A percentile compares a stretch with the other conserved stretches of the same genome.
Evolutionary conservation across 2,797 vertebrate genomes (phyloP).

Genomic region (Betta splendens): DNA sequence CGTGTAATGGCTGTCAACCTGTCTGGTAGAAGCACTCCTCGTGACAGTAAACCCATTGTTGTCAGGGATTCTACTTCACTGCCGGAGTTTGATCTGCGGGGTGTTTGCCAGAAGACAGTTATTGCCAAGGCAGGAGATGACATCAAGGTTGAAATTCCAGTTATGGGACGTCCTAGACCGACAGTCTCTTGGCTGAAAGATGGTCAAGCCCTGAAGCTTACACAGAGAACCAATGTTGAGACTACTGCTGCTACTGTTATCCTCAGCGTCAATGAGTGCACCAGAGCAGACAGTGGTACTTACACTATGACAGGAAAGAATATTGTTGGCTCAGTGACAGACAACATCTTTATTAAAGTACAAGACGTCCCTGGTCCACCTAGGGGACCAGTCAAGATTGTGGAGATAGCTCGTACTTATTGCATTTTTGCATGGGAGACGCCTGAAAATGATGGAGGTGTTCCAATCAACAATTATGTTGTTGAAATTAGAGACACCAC

Average conservation of each 20-base stretch:
- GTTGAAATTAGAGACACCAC: conserved; percentile 95
- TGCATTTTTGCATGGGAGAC: conserved; percentile 93
- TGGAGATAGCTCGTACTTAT: conserved; percentile 92
- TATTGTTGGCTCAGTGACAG: conserved; percentile 92
- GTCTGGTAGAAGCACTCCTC: conserved; percentile 92
- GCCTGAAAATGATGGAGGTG: conserved; percentile 95
- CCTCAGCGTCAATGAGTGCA: conserved; percentile 90
- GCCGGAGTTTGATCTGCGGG: conserved; percentile 94
- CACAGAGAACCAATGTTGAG: conserved; percentile 91
- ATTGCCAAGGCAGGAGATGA: conserved; percentile 95
- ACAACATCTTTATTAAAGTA: conserved; percentile 90
- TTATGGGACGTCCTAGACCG: conserved; percentile 94
- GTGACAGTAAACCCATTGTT: conserved; percentile 89
- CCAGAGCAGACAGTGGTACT: conserved; percentile 88
- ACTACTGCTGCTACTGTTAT: conserved; percentile 89
- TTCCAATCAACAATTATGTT: conserved; percentile 95
- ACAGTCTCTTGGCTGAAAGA: conserved; percentile 95
- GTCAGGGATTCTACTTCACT: conserved; percentile 91
- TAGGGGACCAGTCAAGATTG: conserved; percentile 93
- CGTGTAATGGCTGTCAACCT: conserved; percentile 96
- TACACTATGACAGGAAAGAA: conserved; percentile 94
- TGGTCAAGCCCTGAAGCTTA: conserved; percentile 87
- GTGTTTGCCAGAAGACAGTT: conserved; percentile 91
- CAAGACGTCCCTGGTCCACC: conserved; percentile 97
- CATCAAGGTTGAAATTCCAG: conserved; percentile 97